Percentiles rank a stretch among this genome's conserved stretches.
Conservation (phyloP, 2,888 invertebrate genomes). For the Nezara viridula region DNA sequence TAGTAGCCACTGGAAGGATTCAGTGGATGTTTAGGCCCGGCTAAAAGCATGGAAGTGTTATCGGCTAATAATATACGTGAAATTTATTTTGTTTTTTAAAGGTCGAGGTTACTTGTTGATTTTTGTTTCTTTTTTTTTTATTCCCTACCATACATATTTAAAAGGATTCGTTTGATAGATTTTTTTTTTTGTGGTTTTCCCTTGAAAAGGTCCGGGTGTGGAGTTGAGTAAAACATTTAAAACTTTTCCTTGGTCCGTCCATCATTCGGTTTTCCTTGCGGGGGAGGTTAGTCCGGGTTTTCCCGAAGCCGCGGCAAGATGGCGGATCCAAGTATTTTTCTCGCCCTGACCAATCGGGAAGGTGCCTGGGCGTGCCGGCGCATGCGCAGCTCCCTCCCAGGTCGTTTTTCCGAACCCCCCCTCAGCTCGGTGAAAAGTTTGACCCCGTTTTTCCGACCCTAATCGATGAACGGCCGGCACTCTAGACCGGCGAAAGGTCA, state of each 20-base stretch:
- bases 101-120: neutral
- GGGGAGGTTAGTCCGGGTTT: constrained; percentile 34
- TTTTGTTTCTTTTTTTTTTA: neutral
- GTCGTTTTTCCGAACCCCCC: constrained; percentile 57
- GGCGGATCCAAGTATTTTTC: constrained; percentile 57
- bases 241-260: constrained; percentile 12
- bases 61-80: neutral
- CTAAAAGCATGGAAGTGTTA: constrained; percentile 2
- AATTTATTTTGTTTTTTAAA: neutral
- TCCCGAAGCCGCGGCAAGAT: constrained; percentile 55
- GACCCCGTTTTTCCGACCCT: constrained; percentile 56
- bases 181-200: neutral
- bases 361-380: constrained; percentile 56
- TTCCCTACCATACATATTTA: neutral
- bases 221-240: constrained; percentile 51
- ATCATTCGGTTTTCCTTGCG: constrained; percentile 47
- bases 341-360: constrained; percentile 54
- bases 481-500: constrained; percentile 53
- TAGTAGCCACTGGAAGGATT: neutral
- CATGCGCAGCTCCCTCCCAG: constrained; percentile 44
- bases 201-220: constrained; percentile 13
- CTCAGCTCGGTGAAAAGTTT: constrained; percentile 55
- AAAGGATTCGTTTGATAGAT: neutral
- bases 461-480: constrained; percentile 54
- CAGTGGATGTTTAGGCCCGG: neutral